Evolutionary conservation across 2,113 vertebrate species (phyloP).

Genomic region (Plecotus auritus): DNA sequence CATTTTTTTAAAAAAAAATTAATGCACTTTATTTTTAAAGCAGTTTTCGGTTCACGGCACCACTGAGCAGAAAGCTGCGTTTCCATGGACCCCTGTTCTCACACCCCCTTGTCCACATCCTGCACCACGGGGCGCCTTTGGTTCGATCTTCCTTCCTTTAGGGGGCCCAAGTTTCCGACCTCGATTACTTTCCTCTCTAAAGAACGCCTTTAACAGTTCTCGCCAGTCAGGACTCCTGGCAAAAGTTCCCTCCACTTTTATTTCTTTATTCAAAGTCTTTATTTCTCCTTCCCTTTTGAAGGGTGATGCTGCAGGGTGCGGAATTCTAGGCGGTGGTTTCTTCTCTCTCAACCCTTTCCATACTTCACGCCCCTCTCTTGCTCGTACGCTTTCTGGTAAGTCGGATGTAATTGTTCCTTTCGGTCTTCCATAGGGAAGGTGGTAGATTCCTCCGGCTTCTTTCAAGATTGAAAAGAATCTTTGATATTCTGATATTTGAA

Average conservation of each 20-base stretch:
- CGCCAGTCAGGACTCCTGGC: too few relatives aligned
- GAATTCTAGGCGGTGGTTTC: neutral
- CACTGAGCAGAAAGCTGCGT: neutral
- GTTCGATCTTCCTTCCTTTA: neutral
- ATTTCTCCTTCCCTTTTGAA: neutral
- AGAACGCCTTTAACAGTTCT: neutral
- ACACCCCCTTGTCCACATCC: too few relatives aligned
- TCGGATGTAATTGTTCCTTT: neutral
- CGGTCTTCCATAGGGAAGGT: neutral
- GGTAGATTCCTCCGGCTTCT: neutral
- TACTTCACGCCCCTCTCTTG: neutral
- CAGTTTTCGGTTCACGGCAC: neutral
- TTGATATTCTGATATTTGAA: neutral
- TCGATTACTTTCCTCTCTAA: neutral
- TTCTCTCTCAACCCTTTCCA: neutral
- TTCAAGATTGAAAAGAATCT: neutral
- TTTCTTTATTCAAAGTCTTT: too few relatives aligned
- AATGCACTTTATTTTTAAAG: neutral
- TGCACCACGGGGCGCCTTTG: neutral
- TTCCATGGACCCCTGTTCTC: accelerated
- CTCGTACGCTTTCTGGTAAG: neutral
- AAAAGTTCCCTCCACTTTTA: too few relatives aligned
- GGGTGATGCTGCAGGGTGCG: neutral
- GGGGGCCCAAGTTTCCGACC: neutral
- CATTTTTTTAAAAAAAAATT: neutral